Conservation (phyloP, 2,888 invertebrate species). For the Macrophya annulata region DNA sequence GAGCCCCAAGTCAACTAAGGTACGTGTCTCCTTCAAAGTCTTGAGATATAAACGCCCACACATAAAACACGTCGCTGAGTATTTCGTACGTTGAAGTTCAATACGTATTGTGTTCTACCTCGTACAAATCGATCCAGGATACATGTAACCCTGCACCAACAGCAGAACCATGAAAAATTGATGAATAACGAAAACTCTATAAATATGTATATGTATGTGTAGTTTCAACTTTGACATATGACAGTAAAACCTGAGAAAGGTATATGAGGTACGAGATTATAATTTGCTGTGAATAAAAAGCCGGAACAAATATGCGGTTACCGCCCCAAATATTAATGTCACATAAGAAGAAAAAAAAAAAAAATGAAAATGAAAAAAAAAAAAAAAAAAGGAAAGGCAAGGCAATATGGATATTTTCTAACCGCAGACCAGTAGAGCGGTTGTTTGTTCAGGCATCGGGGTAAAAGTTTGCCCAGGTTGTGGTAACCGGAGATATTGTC, state of each 20-base stretch:
- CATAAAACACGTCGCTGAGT: background rate
- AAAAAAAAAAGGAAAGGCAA: background rate
- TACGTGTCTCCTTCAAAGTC: conserved; percentile 4
- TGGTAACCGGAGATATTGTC: conserved; percentile 15
- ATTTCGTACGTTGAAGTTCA: background rate
- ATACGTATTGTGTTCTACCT: background rate
- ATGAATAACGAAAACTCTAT: background rate
- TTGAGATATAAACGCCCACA: background rate
- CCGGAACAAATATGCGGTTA: background rate
- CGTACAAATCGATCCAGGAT: conserved; percentile 1
- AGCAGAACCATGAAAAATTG: background rate
- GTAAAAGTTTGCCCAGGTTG: conserved; percentile 6
- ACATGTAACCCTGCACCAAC: background rate
- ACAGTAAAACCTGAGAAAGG: background rate
- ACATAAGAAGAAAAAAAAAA: background rate
- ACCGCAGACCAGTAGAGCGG: background rate
- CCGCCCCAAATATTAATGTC: background rate
- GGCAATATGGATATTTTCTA: background rate
- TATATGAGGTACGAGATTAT: background rate
- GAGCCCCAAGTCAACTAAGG: conserved; percentile 29
- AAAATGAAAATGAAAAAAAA: background rate
- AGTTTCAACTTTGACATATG: no score
- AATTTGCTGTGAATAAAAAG: conserved; percentile 20
- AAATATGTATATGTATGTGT: background rate
- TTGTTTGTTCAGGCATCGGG: background rate